Base-by-base conservation (phyloP, 1,140 invertebrate genomes). In the Phymastichus coffea region DNA sequence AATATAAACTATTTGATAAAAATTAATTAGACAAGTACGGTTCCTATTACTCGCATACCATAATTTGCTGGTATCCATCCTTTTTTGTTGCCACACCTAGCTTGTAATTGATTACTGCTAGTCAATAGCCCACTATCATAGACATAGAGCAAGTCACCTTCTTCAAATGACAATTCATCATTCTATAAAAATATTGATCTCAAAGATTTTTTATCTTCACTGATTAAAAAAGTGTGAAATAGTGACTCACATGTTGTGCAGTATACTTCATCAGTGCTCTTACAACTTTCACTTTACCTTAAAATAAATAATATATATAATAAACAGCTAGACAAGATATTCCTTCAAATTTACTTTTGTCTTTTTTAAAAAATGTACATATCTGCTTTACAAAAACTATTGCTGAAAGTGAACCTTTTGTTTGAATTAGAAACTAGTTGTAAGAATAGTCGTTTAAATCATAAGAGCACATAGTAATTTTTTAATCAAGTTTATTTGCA, bases 31-130 rank as follows among this genome's bases (percentile, higher is more conserved):
- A 20, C n/a, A 40, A 40, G n/a, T 40, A 12, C 17, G 4, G 17
- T n/a, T 40, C 4, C 17, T 8, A 40, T 4, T 40, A 40, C 10
- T n/a, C 12, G 28, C 28, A 33, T 33, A 88, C 87, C 86, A 81
- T 88, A 88, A 70, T 87, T 85, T 57, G 82, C 83, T 14, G 87
- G 87, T 60, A 90, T 84, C 14, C 88, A 79, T 33, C 88, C 88
- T 52, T 76, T 75, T 61, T 78, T 82, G 19, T 79, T 75, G 25
- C 82, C 82, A 73, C 85, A 87, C 49, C 80, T 82, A 7, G 85
- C 87, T 70, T 82, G 86, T 80, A 84, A 85, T 85, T 86, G 88
- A 68, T 84, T 84, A 49, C 79, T 74, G 64, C 82, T 77, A 25
- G 66, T 66, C 17, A 49, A 66, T 59, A 68, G 63, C 53, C 72